Base-by-base conservation (phyloP, 2,797 vertebrate species). In the Aeoliscus strigatus region DNA sequence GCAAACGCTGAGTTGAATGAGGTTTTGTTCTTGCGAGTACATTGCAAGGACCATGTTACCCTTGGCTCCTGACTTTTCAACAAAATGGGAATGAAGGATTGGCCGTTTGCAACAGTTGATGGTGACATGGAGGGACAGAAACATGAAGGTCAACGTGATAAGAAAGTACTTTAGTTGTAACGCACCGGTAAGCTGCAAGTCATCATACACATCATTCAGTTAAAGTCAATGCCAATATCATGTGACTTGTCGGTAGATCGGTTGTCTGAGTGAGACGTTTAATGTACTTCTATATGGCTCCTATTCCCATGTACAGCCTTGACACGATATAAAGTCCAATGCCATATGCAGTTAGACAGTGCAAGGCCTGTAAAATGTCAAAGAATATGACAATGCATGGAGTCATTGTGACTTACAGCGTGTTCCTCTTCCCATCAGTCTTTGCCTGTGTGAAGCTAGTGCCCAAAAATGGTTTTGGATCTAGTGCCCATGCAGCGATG, bases 1-100 rank as follows among this genome's bases (percentile, higher is more conserved):
- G 44, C 26, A 45, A 53, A 56, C 2, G 23, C 24, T 29, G 57
- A 44, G 42, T 54, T 64, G 54, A 73, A 17, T 35, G 62, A 21
- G 32, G 44, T 39, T 55, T 48, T 66, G 42, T 46, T 66, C 45
- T 47, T 43, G 4, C 18, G 13, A 67, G 34, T 48, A 63, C 51
- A 66, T 77, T 64, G 79, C 15, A 39, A n/a, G 14, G 11, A 24
- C 34, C 15, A 39, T 53, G 58, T 40, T 56, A 60, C 46, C 53
- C 69, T 75, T 62, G 70, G 49, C 62, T 53, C 27, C 42, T 50
- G 51, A 2, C 64, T 75, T 75, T 66, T 57, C 52, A 51, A 70
- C 78, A 64, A 75, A 67, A 59, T 8, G 4, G 33, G 39, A 43
- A 60, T 77, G 76, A 83, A 63, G 40, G 71, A 81, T 69, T 70